Conservation (phyloP, 2,797 vertebrate genomes). For the Pyrocephalus nanus region DNA sequence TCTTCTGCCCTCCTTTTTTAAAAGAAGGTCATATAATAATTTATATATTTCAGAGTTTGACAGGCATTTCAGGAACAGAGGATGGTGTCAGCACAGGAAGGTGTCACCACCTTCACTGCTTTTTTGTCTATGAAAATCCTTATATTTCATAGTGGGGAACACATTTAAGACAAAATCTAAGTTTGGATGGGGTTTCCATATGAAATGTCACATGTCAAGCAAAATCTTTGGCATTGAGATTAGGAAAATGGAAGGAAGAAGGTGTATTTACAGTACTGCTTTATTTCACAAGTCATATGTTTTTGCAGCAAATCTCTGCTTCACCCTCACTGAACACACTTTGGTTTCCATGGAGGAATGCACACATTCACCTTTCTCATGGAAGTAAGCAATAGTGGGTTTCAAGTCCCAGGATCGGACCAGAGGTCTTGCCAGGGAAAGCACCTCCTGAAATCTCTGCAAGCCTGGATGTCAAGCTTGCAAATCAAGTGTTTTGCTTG, state of each 20-base stretch:
- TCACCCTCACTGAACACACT: not conserved
- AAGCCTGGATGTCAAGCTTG: not conserved
- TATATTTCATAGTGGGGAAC: not conserved
- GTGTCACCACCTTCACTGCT: not conserved
- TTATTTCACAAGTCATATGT: not conserved
- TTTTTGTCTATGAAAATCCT: not conserved
- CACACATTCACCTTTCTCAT: not conserved
- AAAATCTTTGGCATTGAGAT: not conserved
- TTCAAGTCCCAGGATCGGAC: not conserved
- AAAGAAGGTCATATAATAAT: not conserved
- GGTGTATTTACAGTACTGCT: not conserved
- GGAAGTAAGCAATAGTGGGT: not conserved
- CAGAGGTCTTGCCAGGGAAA: not conserved
- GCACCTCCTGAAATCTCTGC: not conserved
- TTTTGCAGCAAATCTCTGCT: not conserved
- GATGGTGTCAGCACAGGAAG: not conserved
- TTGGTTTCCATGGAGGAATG: not conserved
- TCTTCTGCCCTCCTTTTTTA: not conserved
- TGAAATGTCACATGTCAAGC: not conserved
- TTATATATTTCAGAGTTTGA: not conserved
- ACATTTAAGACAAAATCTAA: not conserved
- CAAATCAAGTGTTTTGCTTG: constrained; percentile 37
- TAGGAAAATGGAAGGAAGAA: not conserved
- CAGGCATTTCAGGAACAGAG: not conserved
- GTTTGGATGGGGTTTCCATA: not conserved